Base-by-base conservation (phyloP, 2,888 invertebrate genomes). In the Ferdinandea cuprea region DNA sequence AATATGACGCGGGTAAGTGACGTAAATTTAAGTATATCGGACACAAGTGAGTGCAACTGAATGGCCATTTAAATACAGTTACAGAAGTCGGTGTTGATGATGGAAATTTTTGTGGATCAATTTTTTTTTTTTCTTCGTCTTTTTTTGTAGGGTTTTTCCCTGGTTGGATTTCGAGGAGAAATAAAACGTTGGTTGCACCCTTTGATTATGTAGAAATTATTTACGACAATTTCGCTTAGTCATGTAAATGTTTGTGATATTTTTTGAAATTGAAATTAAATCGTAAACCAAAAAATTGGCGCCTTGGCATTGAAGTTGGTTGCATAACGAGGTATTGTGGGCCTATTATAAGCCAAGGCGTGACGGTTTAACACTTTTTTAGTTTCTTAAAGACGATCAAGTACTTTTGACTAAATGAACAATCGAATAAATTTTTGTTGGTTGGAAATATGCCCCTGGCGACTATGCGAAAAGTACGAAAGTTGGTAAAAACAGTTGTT, bases 1-100 rank as follows among this genome's bases (percentile, higher is more conserved):
- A 93, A 95, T 87, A 91, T 94, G 85, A 92, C 92, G 80, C 92
- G 92, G 91, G 95, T 95, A 89, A 93, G 93, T 92, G 85, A 30
- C 42, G 52, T 28, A 59, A 54, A 59, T 28, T 37, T 35, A 13
- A 35, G 1, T 13, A 13, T 40, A 58, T 58, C 40, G 58, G 6
- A 21, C 11, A 6, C 56, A 56, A 42, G 54, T 50, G 71, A 46
- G 9, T 56, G 19, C 7, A 28, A 32, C 19, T 48, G 25, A 48
- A 48, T 21, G 5, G 25, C n/a, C 3, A 6, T 48, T 11, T 21
- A n/a, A 7, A 50, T 50, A 28, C 19, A 40, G 15, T 13, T 46
- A 46, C 19, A 1, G 11, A 11, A 21, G 30, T 9, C 8, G 15
- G 50, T 28, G n/a, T 2, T 9, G n/a, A 15, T 35, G 17, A 11